Evolutionary conservation across 1,140 invertebrate genomes (phyloP).

Genomic region (Drosophila navojoa): DNA sequence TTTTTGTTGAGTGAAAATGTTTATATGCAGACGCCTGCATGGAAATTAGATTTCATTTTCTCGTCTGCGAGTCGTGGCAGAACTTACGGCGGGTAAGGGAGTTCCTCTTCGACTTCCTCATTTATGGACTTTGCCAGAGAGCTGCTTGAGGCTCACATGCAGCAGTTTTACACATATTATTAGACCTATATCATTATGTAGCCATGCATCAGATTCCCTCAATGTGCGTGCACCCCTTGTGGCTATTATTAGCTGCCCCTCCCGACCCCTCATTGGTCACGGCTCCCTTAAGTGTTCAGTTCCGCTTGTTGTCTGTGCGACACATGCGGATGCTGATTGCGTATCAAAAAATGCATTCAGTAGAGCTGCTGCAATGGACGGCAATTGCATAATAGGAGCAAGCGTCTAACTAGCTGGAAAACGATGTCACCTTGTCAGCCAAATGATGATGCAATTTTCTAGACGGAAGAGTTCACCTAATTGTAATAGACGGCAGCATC

Average conservation of each 20-base stretch:
- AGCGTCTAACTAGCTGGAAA: slow-evolving; percentile 21
- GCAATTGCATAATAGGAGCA: slow-evolving; percentile 66
- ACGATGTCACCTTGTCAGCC: slow-evolving; percentile 51
- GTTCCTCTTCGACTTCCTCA: slow-evolving; percentile 48
- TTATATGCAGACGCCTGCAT: slow-evolving; percentile 44
- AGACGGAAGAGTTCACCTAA: slow-evolving; percentile 53
- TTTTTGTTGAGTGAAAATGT: slow-evolving; percentile 62
- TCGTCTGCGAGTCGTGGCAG: background rate
- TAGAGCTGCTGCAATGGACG: slow-evolving; percentile 43
- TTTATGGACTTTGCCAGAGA: slow-evolving; percentile 51
- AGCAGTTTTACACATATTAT: slow-evolving; percentile 56
- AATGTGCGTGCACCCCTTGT: slow-evolving; percentile 60
- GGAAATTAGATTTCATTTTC: slow-evolving; percentile 57
- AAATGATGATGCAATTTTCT: slow-evolving; percentile 37
- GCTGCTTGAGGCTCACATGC: slow-evolving; percentile 48
- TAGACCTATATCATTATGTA: slow-evolving; percentile 43
- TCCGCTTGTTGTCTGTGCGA: slow-evolving; percentile 61
- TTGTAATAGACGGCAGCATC: slow-evolving; percentile 76
- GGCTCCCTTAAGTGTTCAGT: slow-evolving; percentile 72
- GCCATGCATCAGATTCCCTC: slow-evolving; percentile 11
- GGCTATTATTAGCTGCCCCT: slow-evolving; percentile 64
- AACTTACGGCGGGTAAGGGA: slow-evolving; percentile 5
- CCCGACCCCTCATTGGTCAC: slow-evolving; percentile 3
- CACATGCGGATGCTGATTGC: slow-evolving; percentile 24
- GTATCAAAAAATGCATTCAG: slow-evolving; percentile 49